Evolutionary conservation across 2,888 invertebrate species (phyloP).

Genomic region (Archaeoteleia sp.): DNA sequence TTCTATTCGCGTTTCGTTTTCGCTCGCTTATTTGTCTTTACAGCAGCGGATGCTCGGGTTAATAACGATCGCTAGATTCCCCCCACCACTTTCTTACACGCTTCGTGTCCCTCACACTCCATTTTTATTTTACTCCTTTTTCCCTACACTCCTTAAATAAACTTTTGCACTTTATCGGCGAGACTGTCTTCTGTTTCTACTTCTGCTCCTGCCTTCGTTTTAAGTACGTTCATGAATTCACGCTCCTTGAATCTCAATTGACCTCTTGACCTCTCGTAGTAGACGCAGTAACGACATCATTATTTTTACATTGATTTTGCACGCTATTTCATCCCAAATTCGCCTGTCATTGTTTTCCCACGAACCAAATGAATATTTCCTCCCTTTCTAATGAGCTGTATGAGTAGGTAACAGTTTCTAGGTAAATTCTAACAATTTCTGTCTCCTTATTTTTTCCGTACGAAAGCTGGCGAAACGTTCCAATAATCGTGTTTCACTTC

Average conservation of each 20-base stretch:
- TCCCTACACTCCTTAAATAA: conserved; percentile 11
- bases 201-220: background rate
- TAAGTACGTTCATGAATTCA: background rate
- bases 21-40: conserved; percentile 20
- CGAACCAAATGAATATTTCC: no score
- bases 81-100: conserved; percentile 1
- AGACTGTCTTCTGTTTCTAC: conserved; percentile 9
- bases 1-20: conserved; percentile 16
- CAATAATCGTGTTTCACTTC: no score
- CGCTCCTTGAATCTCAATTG: conserved; percentile 6
- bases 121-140: conserved; percentile 3
- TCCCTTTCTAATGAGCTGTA: no score
- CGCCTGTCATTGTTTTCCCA: background rate
- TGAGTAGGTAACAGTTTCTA: no score
- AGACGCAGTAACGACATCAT: conserved; percentile 2
- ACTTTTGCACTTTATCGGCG: conserved; percentile 10
- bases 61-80: conserved; percentile 18
- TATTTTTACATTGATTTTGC: conserved; percentile 1
- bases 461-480: no score
- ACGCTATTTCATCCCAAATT: background rate
- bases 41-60: conserved; percentile 21
- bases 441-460: no score
- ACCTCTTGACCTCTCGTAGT: background rate
- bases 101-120: background rate
- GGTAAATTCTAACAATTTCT: no score